A percentile compares a stretch with the other conserved stretches of the same genome.
Conservation (phyloP, 2,113 vertebrate genomes). For the Zapornia atra region DNA sequence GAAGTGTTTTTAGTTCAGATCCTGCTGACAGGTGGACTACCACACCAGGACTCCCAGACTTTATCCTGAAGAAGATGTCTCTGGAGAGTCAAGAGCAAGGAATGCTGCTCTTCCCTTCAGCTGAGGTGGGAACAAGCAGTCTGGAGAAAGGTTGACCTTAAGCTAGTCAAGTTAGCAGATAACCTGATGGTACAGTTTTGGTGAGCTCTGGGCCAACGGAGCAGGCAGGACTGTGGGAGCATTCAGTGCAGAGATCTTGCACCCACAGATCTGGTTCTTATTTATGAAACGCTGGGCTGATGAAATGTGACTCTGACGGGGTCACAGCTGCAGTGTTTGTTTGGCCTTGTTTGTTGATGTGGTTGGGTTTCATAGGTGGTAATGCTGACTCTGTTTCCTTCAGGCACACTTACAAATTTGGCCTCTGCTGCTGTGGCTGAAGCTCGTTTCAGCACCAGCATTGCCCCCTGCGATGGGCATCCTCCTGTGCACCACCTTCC, state of each 20-base stretch:
- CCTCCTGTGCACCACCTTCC: neutral
- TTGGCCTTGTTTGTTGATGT: neutral
- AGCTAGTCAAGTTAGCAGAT: neutral
- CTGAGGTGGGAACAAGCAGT: neutral
- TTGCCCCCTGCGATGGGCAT: neutral
- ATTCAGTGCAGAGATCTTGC: neutral
- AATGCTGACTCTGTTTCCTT: neutral
- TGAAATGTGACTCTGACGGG: fast-evolving
- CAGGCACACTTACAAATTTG: neutral
- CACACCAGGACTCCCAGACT: neutral
- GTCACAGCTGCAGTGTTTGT: fast-evolving
- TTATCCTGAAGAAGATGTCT: neutral
- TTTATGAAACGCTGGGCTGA: fast-evolving
- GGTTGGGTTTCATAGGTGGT: fast-evolving
- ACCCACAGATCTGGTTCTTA: neutral
- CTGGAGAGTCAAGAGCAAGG: neutral
- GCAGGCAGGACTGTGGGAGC: neutral
- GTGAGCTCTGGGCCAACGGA: neutral
- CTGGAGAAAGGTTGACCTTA: neutral
- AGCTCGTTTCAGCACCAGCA: neutral
- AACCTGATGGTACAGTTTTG: neutral
- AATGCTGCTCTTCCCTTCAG: neutral
- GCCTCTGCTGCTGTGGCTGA: neutral
- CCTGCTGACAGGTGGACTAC: neutral
- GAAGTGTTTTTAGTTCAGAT: neutral